These are phyloP conservation scores for Callorhinus ursinus DNA, from an alignment of 2,113 vertebrate species.

Conservation along the genomic window DNA sequence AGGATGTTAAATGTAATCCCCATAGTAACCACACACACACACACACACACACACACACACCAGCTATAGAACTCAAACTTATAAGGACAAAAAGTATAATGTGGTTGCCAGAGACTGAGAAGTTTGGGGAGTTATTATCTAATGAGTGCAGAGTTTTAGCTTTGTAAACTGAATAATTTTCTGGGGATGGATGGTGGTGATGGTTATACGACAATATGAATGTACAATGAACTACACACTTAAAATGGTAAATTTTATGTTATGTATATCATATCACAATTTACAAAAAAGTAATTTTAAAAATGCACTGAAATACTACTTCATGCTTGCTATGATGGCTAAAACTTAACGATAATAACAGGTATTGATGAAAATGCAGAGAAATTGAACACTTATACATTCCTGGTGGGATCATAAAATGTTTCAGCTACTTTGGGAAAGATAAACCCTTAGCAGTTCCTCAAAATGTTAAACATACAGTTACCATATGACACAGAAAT, in stretches of 20 bases:
- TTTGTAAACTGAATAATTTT: neutral
- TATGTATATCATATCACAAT: neutral
- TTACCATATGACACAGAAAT: neutral
- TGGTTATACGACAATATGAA: neutral
- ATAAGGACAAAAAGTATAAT: neutral
- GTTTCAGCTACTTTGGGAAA: neutral
- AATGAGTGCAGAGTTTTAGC: neutral
- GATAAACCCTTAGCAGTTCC: neutral
- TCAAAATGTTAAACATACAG: neutral
- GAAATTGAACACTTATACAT: neutral
- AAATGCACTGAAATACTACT: neutral
- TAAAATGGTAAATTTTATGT: conserved; percentile 12
- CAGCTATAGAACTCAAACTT: neutral
- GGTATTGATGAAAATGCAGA: neutral
- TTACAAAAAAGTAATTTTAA: neutral
- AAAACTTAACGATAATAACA: neutral
- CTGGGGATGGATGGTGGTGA: neutral
- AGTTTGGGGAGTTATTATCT: neutral
- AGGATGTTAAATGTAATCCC: neutral
- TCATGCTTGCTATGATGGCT: neutral
- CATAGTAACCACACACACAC: neutral
- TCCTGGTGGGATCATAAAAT: neutral
- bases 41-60: neutral
- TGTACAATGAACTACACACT: neutral
- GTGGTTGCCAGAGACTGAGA: neutral